Conservation (phyloP, 2,797 vertebrate species). For the Eulemur mongoz region DNA sequence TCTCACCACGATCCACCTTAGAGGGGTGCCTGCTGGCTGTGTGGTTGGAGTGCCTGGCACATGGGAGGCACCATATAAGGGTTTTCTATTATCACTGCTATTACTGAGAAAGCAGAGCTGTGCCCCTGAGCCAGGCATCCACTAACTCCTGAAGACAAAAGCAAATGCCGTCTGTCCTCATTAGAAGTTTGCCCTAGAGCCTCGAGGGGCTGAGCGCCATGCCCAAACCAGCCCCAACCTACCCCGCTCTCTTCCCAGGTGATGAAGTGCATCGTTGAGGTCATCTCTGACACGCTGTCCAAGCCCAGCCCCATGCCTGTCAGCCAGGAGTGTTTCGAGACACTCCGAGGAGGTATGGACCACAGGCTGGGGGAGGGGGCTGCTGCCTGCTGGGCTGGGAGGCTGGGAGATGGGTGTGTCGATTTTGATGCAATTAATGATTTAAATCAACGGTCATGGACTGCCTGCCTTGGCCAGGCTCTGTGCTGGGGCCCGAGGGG, state of each 20-base stretch:
- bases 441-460: background rate
- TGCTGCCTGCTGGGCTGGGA: background rate
- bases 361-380: background rate
- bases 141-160: background rate
- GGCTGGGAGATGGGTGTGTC: background rate
- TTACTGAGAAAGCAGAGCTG: background rate
- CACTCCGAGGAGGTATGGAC: slow-evolving; percentile 90
- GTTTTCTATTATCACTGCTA: background rate
- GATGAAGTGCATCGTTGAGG: slow-evolving; percentile 96
- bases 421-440: background rate
- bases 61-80: background rate
- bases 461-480: background rate
- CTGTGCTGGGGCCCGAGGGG: background rate
- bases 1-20: background rate
- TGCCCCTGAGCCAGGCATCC: background rate
- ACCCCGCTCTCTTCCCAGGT: slow-evolving; percentile 87
- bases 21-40: background rate
- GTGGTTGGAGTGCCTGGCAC: background rate
- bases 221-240: background rate
- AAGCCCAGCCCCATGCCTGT: slow-evolving; percentile 91
- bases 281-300: slow-evolving; percentile 92
- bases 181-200: background rate
- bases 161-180: background rate
- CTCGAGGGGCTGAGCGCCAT: background rate
- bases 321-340: slow-evolving; percentile 92